phyloP scores from a whole-genome alignment of 2,888 invertebrate species.

The Teleiodes luculella region DNA sequence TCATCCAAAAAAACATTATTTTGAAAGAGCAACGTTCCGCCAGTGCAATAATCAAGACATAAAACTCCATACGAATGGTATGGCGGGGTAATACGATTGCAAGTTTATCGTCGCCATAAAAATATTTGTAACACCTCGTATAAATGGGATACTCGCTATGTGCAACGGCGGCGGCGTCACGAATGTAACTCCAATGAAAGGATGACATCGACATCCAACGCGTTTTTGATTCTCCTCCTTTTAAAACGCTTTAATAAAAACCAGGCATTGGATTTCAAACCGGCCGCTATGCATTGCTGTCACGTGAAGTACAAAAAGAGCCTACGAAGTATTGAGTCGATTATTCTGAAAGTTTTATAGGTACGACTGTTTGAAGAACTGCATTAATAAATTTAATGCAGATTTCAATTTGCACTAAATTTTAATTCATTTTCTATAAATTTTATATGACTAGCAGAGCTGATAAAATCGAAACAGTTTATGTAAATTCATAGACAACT shows the following conservation, averaged over 20 bases:
- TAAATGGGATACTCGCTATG: constrained; percentile 9
- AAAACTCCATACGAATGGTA: constrained; percentile 19
- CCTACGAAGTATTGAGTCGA: constrained; percentile 5
- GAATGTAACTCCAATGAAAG: neutral
- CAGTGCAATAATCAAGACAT: constrained; percentile 26
- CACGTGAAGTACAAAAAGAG: neutral
- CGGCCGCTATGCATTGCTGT: neutral
- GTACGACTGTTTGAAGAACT: constrained; percentile 5
- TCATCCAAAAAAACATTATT: constrained; percentile 2
- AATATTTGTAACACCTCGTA: constrained; percentile 29
- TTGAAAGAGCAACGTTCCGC: neutral
- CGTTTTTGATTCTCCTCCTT: neutral
- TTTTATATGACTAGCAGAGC: too few relatives aligned
- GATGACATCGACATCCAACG: neutral
- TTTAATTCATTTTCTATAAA: too few relatives aligned
- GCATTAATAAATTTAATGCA: neutral
- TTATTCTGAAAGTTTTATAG: constrained; percentile 16
- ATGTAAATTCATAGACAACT: too few relatives aligned
- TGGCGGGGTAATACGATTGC: constrained; percentile 20
- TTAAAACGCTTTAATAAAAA: neutral
- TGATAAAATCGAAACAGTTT: too few relatives aligned
- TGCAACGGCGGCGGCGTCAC: neutral
- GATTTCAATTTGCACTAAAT: too few relatives aligned
- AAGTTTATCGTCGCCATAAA: constrained; percentile 30
- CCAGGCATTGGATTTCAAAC: neutral